Percentiles rank a stretch among this genome's conserved stretches.
Conservation (phyloP, 2,888 invertebrate species). For the Leucophenga montana region DNA sequence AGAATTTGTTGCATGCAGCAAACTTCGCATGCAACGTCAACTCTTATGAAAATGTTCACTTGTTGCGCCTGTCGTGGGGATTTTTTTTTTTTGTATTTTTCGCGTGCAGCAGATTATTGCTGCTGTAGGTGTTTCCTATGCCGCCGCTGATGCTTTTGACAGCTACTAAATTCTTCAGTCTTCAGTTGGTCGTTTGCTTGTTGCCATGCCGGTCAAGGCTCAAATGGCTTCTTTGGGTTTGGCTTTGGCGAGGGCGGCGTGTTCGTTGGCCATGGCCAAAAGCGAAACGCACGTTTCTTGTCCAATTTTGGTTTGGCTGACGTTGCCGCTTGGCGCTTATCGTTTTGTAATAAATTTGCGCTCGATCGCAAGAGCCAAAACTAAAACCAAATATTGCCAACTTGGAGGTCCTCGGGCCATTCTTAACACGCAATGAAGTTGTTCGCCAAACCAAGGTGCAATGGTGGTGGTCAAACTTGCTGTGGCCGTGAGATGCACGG, state of each 20-base stretch:
- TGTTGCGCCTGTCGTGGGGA: neutral
- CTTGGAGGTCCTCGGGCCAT: constrained; percentile 58
- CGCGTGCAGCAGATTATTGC: constrained; percentile 3
- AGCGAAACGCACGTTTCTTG: constrained; percentile 58
- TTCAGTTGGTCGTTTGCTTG: constrained; percentile 39
- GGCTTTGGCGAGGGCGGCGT: constrained; percentile 13
- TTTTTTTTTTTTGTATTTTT: neutral
- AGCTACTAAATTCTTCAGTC: constrained; percentile 61
- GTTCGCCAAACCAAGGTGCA: constrained; percentile 39
- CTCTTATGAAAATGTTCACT: constrained; percentile 11
- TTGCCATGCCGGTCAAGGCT: constrained; percentile 1
- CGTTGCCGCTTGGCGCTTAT: constrained; percentile 52
- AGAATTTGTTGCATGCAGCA: neutral
- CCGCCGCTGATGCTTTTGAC: constrained; percentile 49
- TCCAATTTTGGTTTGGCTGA: constrained; percentile 58
- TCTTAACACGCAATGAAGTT: constrained; percentile 62
- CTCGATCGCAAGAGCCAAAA: constrained; percentile 27
- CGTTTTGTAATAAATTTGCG: constrained; percentile 59
- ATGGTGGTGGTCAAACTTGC: neutral
- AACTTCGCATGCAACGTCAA: constrained; percentile 8
- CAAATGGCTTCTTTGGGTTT: neutral
- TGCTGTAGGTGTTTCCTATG: constrained; percentile 18
- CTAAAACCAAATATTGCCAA: constrained; percentile 50
- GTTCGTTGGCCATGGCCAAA: constrained; percentile 1
- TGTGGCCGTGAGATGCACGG: too few relatives aligned